Conservation (phyloP, 35 echinoderm and acorn worm species). For the Heliocidaris erythrogramma region DNA sequence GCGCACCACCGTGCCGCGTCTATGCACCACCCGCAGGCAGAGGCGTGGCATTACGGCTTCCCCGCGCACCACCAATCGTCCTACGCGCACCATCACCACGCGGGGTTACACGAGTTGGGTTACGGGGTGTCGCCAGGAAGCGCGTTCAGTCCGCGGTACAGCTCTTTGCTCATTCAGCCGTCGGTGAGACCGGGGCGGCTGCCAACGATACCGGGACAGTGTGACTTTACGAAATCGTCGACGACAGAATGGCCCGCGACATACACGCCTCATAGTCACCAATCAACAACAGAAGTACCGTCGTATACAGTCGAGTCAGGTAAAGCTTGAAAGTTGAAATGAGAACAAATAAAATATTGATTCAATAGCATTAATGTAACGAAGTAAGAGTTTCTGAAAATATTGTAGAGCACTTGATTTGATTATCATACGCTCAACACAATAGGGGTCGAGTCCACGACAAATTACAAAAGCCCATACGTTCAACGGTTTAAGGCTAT, state of each 20-base stretch:
- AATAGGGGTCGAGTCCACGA: too few species aligned
- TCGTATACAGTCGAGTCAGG: conserved; percentile 61
- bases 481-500: too few species aligned
- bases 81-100: conserved; percentile 64
- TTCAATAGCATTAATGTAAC: background rate
- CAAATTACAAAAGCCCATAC: too few species aligned
- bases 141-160: conserved; percentile 92
- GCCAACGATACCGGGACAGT: conserved; percentile 77
- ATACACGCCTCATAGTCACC: conserved; percentile 46
- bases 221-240: conserved; percentile 70
- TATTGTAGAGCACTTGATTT: too few species aligned
- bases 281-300: conserved; percentile 45
- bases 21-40: conserved; percentile 6
- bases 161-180: conserved; percentile 91
- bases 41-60: conserved; percentile 74
- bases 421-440: too few species aligned
- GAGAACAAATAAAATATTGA: background rate
- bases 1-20: conserved; percentile 57
- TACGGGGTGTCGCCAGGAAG: conserved; percentile 70
- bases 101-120: conserved; percentile 78
- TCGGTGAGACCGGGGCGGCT: conserved; percentile 80
- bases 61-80: conserved; percentile 65
- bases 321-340: conserved; percentile 20
- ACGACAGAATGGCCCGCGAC: conserved; percentile 51
- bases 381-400: background rate